Evolutionary conservation across 2,888 invertebrate species (phyloP).

Genomic region (Drymonia ruficornis): DNA sequence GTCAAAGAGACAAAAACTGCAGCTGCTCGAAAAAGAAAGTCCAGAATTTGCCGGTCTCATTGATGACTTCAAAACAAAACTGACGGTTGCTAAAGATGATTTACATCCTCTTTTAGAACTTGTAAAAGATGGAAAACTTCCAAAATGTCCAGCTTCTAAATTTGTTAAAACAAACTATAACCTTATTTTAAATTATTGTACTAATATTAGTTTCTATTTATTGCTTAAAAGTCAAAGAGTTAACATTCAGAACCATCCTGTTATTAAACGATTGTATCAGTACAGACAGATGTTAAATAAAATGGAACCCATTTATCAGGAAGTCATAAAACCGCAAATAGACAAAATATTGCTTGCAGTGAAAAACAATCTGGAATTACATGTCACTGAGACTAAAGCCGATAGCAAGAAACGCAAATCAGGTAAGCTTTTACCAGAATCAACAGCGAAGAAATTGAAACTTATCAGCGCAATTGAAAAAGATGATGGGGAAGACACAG

Average conservation of each 20-base stretch:
- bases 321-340: conserved; percentile 88
- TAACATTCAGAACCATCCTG: conserved; percentile 93
- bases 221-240: conserved; percentile 91
- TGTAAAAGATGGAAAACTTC: conserved; percentile 85
- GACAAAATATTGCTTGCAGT: conserved; percentile 85
- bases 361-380: conserved; percentile 68
- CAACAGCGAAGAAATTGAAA: conserved; percentile 69
- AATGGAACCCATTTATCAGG: conserved; percentile 88
- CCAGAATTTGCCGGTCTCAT: conserved; percentile 93
- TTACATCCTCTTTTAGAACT: conserved; percentile 88
- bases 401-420: conserved; percentile 62
- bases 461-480: conserved; percentile 67
- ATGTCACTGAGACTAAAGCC: conserved; percentile 49
- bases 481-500: conserved; percentile 73
- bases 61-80: conserved; percentile 90
- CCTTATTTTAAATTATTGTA: conserved; percentile 91
- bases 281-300: conserved; percentile 91
- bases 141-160: conserved; percentile 87
- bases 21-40: conserved; percentile 92
- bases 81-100: conserved; percentile 87
- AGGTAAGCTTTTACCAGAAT: conserved; percentile 49
- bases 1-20: conserved; percentile 90
- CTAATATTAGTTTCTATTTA: conserved; percentile 94
- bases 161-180: conserved; percentile 90
- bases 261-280: conserved; percentile 93